A percentile compares a stretch with the other conserved stretches of the same genome.
Evolutionary conservation across 2,113 vertebrate genomes (phyloP).

Genomic region (Eulemur rufifrons): DNA sequence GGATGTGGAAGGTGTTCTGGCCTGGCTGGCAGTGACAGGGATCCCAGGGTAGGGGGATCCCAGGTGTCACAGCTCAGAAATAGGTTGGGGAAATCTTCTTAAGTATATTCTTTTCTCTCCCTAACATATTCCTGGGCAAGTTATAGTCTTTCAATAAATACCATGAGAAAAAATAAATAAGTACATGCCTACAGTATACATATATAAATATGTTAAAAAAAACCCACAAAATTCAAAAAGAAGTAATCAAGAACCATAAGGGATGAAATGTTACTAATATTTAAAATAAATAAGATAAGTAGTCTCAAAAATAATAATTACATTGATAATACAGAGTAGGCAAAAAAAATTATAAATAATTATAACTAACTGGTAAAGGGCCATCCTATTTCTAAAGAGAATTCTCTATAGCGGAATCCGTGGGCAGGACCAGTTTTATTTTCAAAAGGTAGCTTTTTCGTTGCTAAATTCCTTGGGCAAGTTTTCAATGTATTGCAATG

Average conservation of each 20-base stretch:
- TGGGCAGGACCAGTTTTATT: not conserved
- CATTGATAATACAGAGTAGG: not conserved
- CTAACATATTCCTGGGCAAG: not conserved
- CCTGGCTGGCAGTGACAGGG: not conserved
- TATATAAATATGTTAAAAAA: not conserved
- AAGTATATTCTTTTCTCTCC: not conserved
- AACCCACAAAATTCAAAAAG: not conserved
- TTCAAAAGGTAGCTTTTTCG: not conserved
- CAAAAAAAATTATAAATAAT: not conserved
- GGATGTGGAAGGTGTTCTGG: not conserved
- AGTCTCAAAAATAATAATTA: not conserved
- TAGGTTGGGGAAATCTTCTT: not conserved
- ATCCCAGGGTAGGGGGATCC: not conserved
- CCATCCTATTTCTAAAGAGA: not conserved
- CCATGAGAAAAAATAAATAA: not conserved
- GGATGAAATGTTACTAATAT: not conserved
- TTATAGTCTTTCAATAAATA: not conserved
- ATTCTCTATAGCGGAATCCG: not conserved
- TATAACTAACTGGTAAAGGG: not conserved
- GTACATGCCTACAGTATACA: not conserved
- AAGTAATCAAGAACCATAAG: not conserved
- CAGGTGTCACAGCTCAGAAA: not conserved
- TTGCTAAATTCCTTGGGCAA: not conserved
- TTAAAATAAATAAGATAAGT: not conserved
- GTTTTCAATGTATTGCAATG: not conserved